phyloP scores from a whole-genome alignment of 2,888 invertebrate species.

The Rhabditophanes sp. region DNA sequence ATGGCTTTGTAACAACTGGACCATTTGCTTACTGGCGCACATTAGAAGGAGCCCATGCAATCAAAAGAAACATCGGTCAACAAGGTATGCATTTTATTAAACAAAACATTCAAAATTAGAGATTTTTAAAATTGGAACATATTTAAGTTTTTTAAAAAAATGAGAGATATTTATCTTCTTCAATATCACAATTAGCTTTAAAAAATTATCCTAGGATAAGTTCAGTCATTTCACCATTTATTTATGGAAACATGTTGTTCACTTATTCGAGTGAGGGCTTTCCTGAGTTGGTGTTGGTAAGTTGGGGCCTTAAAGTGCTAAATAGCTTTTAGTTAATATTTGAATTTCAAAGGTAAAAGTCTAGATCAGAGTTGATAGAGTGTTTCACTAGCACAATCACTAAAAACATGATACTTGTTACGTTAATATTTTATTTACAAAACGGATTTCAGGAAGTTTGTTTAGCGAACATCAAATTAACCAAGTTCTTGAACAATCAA shows the following conservation, averaged over 20 bases:
- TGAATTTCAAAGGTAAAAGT: neutral
- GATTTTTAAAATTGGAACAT: neutral
- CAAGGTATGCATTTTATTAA: no score
- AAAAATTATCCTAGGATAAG: no score
- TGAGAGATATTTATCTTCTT: no score
- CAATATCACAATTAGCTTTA: no score
- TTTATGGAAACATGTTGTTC: no score
- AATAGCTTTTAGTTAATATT: no score
- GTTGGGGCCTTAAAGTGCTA: neutral
- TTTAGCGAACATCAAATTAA: constrained; percentile 25
- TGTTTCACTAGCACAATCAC: no score
- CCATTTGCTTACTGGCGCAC: constrained; percentile 42
- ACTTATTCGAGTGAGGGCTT: constrained; percentile 12
- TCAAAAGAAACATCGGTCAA: constrained; percentile 28
- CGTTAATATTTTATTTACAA: no score
- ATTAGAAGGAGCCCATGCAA: constrained; percentile 37
- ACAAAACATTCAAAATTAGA: neutral
- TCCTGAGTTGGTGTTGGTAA: neutral
- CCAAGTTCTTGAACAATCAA: constrained; percentile 31
- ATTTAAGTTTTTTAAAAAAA: constrained; percentile 14
- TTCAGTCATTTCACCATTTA: no score
- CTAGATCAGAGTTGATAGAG: no score
- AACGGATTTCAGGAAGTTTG: no score
- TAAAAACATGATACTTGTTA: no score
- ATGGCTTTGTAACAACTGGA: constrained; percentile 26